Conservation (phyloP, 2,797 vertebrate species). For the Cheirogaleus major region DNA sequence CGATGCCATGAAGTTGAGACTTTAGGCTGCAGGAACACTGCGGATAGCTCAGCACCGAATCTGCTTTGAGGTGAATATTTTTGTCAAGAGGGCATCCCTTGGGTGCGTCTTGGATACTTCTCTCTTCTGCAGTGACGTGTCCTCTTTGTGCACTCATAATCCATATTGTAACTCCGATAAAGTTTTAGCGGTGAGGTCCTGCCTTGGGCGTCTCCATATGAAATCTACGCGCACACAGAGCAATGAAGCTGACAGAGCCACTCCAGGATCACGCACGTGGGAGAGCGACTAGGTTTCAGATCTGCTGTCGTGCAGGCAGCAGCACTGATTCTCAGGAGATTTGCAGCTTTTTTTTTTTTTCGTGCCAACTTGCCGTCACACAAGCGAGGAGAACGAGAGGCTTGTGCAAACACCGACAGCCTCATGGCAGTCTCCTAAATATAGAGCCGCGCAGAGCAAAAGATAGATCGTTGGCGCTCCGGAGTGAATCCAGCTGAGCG, state of each 20-base stretch:
- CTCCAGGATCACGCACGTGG: not conserved
- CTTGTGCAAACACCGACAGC: not conserved
- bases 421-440: not conserved
- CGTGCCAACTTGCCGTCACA: not conserved
- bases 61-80: not conserved
- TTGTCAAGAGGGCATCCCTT: not conserved
- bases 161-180: not conserved
- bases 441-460: not conserved
- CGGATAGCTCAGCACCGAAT: not conserved
- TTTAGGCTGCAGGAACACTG: not conserved
- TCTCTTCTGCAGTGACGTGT: not conserved
- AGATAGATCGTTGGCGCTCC: rapidly evolving
- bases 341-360: not conserved
- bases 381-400: not conserved
- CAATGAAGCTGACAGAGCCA: not conserved
- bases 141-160: no score
- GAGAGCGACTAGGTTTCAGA: not conserved
- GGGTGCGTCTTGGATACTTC: not conserved
- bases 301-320: rapidly evolving
- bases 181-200: not conserved
- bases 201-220: rapidly evolving
- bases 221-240: not conserved
- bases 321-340: not conserved
- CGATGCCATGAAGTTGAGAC: not conserved
- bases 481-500: not conserved